Percentiles rank a stretch among this genome's conserved stretches.
Conservation (phyloP, 2,797 vertebrate species). For the Peromyscus melanophrys region DNA sequence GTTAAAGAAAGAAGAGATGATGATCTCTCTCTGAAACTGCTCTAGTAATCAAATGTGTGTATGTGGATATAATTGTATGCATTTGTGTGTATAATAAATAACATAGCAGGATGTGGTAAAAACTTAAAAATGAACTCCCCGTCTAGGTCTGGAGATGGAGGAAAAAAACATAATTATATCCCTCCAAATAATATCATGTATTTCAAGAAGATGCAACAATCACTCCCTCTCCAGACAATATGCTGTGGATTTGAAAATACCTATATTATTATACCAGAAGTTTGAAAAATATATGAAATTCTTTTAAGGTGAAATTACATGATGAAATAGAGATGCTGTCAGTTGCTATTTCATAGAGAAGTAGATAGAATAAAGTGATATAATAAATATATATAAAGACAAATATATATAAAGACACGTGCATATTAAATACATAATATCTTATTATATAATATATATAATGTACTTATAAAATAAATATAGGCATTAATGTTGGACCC, state of each 20-base stretch:
- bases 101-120: not conserved
- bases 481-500: not conserved
- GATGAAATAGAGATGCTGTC: not conserved
- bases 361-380: not conserved
- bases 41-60: not conserved
- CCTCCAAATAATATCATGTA: not conserved
- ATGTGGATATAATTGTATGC: not conserved
- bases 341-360: not conserved
- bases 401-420: not conserved
- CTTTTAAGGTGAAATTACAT: not conserved
- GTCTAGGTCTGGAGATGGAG: not conserved
- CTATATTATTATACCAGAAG: not conserved
- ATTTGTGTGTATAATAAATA: not conserved
- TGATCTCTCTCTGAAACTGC: not conserved
- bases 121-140: not conserved
- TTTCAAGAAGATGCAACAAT: not conserved
- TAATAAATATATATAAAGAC: not conserved
- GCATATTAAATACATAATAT: not conserved
- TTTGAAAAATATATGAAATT: not conserved
- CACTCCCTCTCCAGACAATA: not conserved
- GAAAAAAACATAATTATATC: not conserved
- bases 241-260: not conserved
- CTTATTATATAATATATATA: not conserved
- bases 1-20: not conserved
- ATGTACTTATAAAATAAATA: not conserved